Evolutionary conservation across 2,888 invertebrate genomes (phyloP), one percentile per base, ranked within the genome.

Genomic region (Orthosia gracilis): DNA sequence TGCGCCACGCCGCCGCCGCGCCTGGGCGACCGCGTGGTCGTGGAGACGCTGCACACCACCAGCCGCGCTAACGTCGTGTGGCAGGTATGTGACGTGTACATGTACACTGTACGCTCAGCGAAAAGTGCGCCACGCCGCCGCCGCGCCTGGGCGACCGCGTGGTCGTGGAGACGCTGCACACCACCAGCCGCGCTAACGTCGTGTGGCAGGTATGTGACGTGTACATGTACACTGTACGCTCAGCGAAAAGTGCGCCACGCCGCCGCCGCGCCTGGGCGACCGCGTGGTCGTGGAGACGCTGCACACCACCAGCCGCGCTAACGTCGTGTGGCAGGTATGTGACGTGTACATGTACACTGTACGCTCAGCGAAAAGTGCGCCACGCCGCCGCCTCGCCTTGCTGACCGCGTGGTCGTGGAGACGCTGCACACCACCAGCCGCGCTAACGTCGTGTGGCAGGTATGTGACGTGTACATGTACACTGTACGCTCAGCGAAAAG

Each of bases 151-250:
- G 31, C 7, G 31, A 5, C 31, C 31, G 31, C 31, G 31, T 31
- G 31, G 31, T 31, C 31, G 31, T 31, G 18, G 98, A 98, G 95
- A 98, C 98, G 15, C 96, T 98, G 85, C 98, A 98, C 89, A 98
- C 98, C 18, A 97, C 97, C 89, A 98, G 98, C 81, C 97, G 97
- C 73, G 98, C 98, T n/a, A 98, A 98, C 90, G 98, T 99, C 83
- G 97, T 31, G 31, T 31, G 31, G 31, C 31, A 31, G 7, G 31
- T 31, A 31, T 31, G 31, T 31, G 31, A 31, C 31, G 31, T 31
- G 31, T 31, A 31, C 31, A 31, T 4, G 40, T 57, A 58, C 18
- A 23, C 21, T 31, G 31, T 31, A 31, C 31, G 7, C 7, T 31
- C 5, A 31, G 5, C 31, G 31, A 31, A 31, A 5, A 7, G 31